Base-by-base conservation (phyloP, 2,888 invertebrate genomes). In the Spodoptera littoralis region DNA sequence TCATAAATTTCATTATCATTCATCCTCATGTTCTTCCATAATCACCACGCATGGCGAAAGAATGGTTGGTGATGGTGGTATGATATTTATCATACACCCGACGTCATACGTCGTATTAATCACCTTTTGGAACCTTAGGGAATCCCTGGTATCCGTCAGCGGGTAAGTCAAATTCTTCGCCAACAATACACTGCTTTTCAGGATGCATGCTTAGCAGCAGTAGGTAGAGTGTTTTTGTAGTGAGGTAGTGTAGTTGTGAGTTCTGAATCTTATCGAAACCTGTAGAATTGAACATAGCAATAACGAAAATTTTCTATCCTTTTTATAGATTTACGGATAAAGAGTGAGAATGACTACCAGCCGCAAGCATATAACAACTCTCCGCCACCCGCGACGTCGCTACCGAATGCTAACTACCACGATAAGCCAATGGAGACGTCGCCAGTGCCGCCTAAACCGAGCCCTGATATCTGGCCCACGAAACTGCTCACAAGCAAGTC, bases 311-410 rank as follows among this genome's bases (percentile, higher is more conserved):
- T 49, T n/a, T 65, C 12, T 8, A 49, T 59, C n/a, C 4, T 61
- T 95, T 92, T 75, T 95, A 27, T 27, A 96, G 97, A 97, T 95
- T 95, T 97, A 91, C 96, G 97, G 85, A 96, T 97, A 84, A 97
- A 97, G 88, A 96, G 95, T 90, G 97, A 97, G 88, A 95, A 88
- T 77, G 95, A 95, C 68, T 95, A 90, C 76, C 92, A 95, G 81
- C 89, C 94, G 77, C 89, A 94, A 73, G 90, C 95, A 87, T 91
- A 95, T 94, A 90, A 95, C 89, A 92, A 95, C 81, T 95, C 96
- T 43, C 95, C 96, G 58, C 96, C 95, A 67, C 96, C 95, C 65
- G 95, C 95, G 57, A 93, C 95, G 48, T 94, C 96, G 12, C 88
- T 92, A 61, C 93, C 93, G 46, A 88, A 91, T 11, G 88, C 90